Percentiles rank a stretch among this genome's conserved stretches.
Conservation (phyloP, 2,797 vertebrate species). For the Schizopygopsis pylzovi region DNA sequence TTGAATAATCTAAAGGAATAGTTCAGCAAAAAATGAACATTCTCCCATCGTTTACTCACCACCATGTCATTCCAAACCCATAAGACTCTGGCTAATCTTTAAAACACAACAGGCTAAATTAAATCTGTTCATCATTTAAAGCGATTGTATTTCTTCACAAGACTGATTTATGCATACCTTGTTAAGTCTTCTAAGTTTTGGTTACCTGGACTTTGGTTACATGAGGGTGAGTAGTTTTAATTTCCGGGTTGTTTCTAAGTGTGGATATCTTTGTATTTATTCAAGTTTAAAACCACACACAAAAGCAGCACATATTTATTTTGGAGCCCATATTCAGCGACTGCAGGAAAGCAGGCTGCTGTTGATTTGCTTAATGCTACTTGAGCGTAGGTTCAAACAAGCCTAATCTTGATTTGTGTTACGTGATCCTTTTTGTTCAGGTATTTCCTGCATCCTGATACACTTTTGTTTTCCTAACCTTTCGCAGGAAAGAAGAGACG, state of each 20-base stretch:
- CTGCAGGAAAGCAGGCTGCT: neutral
- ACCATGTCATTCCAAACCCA: neutral
- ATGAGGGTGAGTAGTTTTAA: neutral
- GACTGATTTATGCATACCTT: neutral
- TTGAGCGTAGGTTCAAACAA: neutral
- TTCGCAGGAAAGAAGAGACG: slow-evolving; percentile 87
- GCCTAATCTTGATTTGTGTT: slow-evolving; percentile 26
- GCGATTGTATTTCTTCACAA: neutral
- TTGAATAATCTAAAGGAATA: neutral
- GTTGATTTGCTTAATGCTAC: neutral
- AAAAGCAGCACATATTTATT: neutral
- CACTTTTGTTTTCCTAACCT: slow-evolving; percentile 35
- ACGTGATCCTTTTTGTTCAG: neutral
- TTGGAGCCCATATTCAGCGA: neutral
- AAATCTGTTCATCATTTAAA: neutral
- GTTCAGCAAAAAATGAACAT: neutral
- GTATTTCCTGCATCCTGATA: slow-evolving; percentile 16
- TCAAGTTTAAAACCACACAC: neutral
- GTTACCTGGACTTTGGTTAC: neutral
- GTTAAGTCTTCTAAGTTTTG: neutral
- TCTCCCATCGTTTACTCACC: neutral
- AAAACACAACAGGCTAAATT: neutral
- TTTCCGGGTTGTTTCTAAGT: neutral
- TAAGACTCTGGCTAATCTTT: neutral
- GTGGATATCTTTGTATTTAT: neutral